Percentiles rank a stretch among this genome's conserved stretches.
Conservation (phyloP, 2,113 vertebrate genomes). For the Lipotes vexillifer region DNA sequence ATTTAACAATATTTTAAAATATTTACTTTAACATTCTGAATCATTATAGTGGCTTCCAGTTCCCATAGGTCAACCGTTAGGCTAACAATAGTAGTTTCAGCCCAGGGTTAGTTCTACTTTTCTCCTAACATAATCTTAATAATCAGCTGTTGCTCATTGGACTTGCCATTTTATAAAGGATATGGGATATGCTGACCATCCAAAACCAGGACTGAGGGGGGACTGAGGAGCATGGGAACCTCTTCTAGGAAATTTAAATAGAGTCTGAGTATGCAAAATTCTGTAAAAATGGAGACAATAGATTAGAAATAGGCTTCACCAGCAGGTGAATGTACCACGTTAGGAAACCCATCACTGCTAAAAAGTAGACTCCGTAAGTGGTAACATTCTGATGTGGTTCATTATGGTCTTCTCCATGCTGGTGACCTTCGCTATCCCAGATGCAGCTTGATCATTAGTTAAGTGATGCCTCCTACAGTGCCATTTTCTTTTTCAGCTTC, state of each 20-base stretch:
- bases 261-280: neutral
- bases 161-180: neutral
- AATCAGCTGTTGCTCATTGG: neutral
- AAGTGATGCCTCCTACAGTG: neutral
- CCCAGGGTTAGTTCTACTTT: neutral
- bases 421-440: neutral
- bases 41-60: neutral
- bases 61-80: neutral
- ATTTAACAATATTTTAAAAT: constrained; percentile 2
- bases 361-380: neutral
- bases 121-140: neutral
- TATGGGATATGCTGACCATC: neutral
- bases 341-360: neutral
- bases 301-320: neutral
- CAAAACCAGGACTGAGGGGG: neutral
- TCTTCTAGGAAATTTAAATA: neutral
- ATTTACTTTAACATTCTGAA: neutral
- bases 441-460: neutral
- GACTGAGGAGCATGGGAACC: neutral
- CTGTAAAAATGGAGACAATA: neutral
- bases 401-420: neutral
- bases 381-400: neutral
- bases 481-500: neutral
- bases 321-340: neutral
- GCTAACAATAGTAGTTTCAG: neutral